Evolutionary conservation across 2,888 invertebrate genomes (phyloP), one percentile per base, ranked within the genome.

Genomic region (Drepana falcataria): DNA sequence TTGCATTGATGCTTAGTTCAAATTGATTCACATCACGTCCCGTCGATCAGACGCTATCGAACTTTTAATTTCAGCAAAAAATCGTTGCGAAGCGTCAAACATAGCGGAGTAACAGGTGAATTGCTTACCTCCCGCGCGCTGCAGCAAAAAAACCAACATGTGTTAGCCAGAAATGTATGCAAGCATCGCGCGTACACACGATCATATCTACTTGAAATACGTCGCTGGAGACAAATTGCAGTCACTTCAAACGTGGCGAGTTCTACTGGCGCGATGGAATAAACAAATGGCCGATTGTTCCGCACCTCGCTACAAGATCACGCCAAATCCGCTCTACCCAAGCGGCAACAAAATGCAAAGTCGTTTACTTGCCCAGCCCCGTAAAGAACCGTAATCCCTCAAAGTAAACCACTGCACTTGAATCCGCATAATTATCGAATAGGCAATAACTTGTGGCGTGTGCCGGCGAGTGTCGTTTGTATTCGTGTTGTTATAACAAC

Each of bases 161-260:
- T 84, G 86, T 81, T 81, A 66, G 75, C 80, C 73, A 78, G 77
- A 81, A 83, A 84, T 81, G 77, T 80, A 83, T 82, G 82, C 84
- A 85, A 81, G 80, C 78, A 77, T 79, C 69, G 77, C 68, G 77
- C 76, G 77, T 76, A 81, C 80, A 83, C 79, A 84, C 81, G 89
- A 89, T 89, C 81, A 89, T 90, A 88, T 89, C 88, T 85, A 81
- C 81, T 83, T 83, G 83, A 83, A 81, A 81, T 79, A 83, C 79
- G 84, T 86, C 85, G 81, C 71, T 61, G 63, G 73, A 83, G 88
- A 89, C 90, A 90, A 90, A 90, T 90, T 89, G 88, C 81, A 81
- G 71, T 85, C 85, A 82, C 85, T 82, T 85, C 83, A 85, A 85
- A 85, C 79, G 79, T 80, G 79, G 79, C 81, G 79, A 76, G 78